Evolutionary conservation across 2,797 vertebrate genomes (phyloP), one percentile per base, ranked within the genome.

Genomic region (Salarias fasciatus): DNA sequence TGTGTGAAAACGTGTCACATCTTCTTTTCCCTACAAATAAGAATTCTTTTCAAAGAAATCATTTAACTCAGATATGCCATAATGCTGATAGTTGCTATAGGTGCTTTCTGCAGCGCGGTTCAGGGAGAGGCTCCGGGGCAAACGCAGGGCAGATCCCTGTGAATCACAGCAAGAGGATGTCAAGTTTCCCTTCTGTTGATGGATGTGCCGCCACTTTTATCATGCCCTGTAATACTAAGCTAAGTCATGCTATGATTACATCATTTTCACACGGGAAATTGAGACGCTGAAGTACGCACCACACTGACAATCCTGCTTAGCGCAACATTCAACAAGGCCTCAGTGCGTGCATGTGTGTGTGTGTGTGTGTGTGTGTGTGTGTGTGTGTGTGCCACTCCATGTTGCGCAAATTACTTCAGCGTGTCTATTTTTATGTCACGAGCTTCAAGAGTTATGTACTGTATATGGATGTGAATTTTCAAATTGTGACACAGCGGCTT

Each of bases 181-280:
- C 89, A 84, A 80, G 66, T 86, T 91, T 89, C 86, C 66, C 81
- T 84, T 80, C 71, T 60, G 57, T 71, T 91, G 83, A 90, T 53
- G 44, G 80, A 87, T 86, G 69, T 63, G 68, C 69, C 74, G 73
- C 76, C 78, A 77, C 77, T 56, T 85, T 48, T 28, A 80, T 82
- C 89, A 61, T 59, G 45, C 53, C 59, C 59, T 38, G 56, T 86
- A 84, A 86, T 63, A 71, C 38, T 10, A 53, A 79, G 84, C 70
- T 78, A 83, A 87, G 87, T 80, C 18, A 12, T 67, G 63, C 56
- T 2, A 60, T 42, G 53, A 87, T 90, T 84, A 80, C 63, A 85
- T 87, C 60, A 83, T 55, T 84, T 79, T 70, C 54, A 79, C 80
- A 81, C 77, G 65, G 33, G 64, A 81, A 80, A 85, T 75, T 81